Percentiles rank a stretch among this genome's conserved stretches.
phyloP scores from a whole-genome alignment of 2,888 invertebrate genomes.

The Melinaea marsaeus region DNA sequence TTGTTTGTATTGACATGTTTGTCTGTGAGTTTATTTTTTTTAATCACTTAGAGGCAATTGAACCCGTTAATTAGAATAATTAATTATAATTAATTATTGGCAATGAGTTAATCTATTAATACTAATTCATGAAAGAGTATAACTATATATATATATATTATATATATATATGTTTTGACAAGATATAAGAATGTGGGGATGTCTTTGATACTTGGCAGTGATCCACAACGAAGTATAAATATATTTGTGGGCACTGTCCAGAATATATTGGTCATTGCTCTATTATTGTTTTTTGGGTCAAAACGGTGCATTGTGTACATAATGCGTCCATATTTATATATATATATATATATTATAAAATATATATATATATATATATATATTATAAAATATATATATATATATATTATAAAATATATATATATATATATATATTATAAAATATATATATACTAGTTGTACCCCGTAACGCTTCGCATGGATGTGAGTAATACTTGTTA shows the following conservation, averaged over 20 bases:
- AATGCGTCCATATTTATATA: not conserved
- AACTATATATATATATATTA: constrained; percentile 26
- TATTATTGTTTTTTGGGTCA: constrained; percentile 54
- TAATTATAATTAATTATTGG: constrained; percentile 11
- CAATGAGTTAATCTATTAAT: constrained; percentile 30
- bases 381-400: too few species aligned
- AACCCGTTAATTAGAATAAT: not conserved
- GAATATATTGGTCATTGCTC: constrained; percentile 66
- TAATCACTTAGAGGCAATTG: not conserved
- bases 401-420: too few species aligned
- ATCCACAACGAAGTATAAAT: constrained; percentile 70
- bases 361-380: not conserved
- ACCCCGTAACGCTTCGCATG: too few species aligned
- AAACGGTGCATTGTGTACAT: constrained; percentile 19
- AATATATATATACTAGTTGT: too few species aligned
- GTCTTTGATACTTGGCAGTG: constrained; percentile 73
- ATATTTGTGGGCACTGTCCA: constrained; percentile 66
- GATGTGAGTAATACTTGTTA: too few species aligned
- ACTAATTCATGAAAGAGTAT: constrained; percentile 37
- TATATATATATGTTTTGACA: constrained; percentile 46
- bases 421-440: too few species aligned
- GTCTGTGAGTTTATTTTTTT: too few species aligned
- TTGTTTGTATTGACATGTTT: not conserved
- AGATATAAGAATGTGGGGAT: constrained; percentile 60
- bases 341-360: not conserved